Base-by-base conservation (phyloP, 2,797 vertebrate genomes). In the Cuculus canorus region DNA sequence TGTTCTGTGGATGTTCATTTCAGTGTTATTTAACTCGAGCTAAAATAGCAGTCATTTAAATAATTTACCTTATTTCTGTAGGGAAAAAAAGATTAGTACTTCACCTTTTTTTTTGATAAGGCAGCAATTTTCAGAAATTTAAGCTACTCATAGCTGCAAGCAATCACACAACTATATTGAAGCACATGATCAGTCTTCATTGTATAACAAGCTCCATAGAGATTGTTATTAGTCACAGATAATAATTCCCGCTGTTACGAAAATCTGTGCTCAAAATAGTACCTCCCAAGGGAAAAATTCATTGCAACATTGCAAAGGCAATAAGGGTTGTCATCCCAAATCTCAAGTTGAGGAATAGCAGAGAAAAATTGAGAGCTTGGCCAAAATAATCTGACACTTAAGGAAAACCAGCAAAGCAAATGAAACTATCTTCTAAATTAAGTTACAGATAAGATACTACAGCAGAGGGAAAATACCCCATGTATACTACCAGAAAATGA, bases 181-280 rank as follows among this genome's bases (percentile, higher is more conserved):
- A 91, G 80, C 72, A 84, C 24, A 5, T 88, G 81, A 86, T 84
- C 75, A 56, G 53, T 81, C 77, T 93, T 88, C 5, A 7, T 88
- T 94, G 86, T 81, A 79, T 92, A 95, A 95, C 53, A 75, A 95
- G 89, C 66, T 94, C 93, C 86, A 82, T 1, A 79, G 81, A 92
- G 86, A 86, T 84, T 75, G 61, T 84, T 94, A 87, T 89, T 95
- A 96, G 66, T 93, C 82, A 93, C 63, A 95, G 87, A 89, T 93
- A 92, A 92, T 92, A 93, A 91, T 93, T 87, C 82, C 78, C 82
- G 72, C 35, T 76, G 39, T 80, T 95, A 91, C 43, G 89, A 92
- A 92, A 85, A 85, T 72, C 75, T 82, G 28, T 43, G 75, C 87
- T 91, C 71, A 85, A 65, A 92, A 92, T 87, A 92, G 82, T 37